Base-by-base conservation (phyloP, 2,888 invertebrate species). In the Cephus rjabovi region DNA sequence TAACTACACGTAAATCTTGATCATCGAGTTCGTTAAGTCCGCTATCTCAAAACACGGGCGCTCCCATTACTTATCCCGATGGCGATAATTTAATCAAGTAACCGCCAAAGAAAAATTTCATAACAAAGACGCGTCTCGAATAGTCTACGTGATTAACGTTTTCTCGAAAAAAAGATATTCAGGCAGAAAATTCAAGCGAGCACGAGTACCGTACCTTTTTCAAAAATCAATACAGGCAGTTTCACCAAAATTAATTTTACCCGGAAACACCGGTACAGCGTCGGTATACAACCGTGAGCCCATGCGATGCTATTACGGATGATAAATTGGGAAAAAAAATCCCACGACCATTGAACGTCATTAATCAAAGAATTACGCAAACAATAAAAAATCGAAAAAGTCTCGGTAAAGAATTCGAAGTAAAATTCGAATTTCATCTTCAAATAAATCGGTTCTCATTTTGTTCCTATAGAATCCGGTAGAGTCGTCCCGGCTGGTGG, bases 401-500 rank as follows among this genome's bases (percentile, higher is more conserved):
- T 9, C 23, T 1, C 23, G 3, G 2, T 9, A 23, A 56, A 56
- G 23, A 1, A 56, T 23, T 56, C 23, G 23, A 23, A 0, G 9
- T 0, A 56, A 56, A 56, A 56, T 23, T 9, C 56, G 23, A 56
- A 56, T 23, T 23, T 23, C 2, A 23, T 23, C 15, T 23, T 23
- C 2, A 9, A 15, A 40, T 15, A 56, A 56, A 56, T 56, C 56
- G 56, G 23, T 9, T 23, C 56, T 15, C 56, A 56, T 23, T 56
- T 56, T 23, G 23, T 9, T 56, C 23, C 23, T 23, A 23, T 6
- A 0, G 23, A 23, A 56, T 23, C 56, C 56, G 9, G 56, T 56
- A 23, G 15, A 56, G 9, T 56, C 71, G 71, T 79, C 79, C 82
- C 81, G 80, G 78, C 80, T 76, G n/a, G 83, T 83, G 81, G 80